phyloP scores from a whole-genome alignment of 1,140 invertebrate genomes.

The Drosophila aff. region DNA sequence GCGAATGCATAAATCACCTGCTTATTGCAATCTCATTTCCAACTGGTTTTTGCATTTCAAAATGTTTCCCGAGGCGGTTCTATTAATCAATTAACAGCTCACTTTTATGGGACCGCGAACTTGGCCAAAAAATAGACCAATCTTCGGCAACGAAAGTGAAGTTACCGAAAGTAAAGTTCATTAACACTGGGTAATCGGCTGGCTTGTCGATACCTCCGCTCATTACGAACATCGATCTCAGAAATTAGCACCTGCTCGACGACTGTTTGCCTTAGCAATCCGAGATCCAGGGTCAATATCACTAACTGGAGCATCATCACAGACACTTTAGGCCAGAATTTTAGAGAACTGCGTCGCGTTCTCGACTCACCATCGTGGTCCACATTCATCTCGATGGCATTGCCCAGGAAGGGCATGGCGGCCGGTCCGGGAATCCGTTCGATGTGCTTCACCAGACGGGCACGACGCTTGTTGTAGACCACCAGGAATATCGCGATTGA shows the following conservation, averaged over 20 bases:
- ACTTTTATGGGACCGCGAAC: slow-evolving; percentile 22
- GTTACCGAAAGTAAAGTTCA: slow-evolving; percentile 60
- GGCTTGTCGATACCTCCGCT: slow-evolving; percentile 3
- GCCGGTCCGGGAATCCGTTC: slow-evolving; percentile 87
- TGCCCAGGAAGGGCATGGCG: slow-evolving; percentile 87
- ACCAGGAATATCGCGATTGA: slow-evolving; percentile 69
- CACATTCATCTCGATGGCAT: slow-evolving; percentile 86
- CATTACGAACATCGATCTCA: slow-evolving; percentile 28
- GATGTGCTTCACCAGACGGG: slow-evolving; percentile 84
- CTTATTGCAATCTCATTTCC: slow-evolving; percentile 28
- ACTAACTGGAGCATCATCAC: slow-evolving; percentile 44
- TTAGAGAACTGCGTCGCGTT: neutral
- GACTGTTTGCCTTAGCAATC: slow-evolving; percentile 37
- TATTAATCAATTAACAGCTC: slow-evolving; percentile 40
- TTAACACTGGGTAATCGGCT: slow-evolving; percentile 49
- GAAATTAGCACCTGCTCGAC: slow-evolving; percentile 65
- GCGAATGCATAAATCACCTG: slow-evolving; percentile 36
- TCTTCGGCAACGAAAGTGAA: slow-evolving; percentile 52
- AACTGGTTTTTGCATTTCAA: slow-evolving; percentile 44
- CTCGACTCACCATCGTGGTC: slow-evolving; percentile 85
- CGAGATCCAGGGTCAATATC: slow-evolving; percentile 61
- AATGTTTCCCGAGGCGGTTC: slow-evolving; percentile 5
- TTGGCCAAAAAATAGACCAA: slow-evolving; percentile 12
- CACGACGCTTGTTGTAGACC: slow-evolving; percentile 84
- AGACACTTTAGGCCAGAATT: slow-evolving; percentile 4